Evolutionary conservation across 2,113 vertebrate genomes (phyloP), one percentile per base, ranked within the genome.

Genomic region (Aegotheles bennettii): DNA sequence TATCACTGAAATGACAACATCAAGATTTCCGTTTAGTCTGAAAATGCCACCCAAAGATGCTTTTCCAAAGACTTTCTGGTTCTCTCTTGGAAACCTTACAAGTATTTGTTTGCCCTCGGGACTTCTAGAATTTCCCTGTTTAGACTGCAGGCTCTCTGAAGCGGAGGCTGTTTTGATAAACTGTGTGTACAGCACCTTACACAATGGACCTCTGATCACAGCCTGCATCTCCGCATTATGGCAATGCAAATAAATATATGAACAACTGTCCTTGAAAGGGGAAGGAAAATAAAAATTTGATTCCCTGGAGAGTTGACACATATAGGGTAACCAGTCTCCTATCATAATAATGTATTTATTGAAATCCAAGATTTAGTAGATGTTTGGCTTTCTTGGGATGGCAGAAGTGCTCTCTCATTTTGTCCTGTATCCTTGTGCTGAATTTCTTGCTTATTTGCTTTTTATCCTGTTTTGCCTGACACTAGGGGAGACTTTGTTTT

Each of bases 41-140:
- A 83, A n/a, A 95, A 92, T 90, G 79, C 75, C 82, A 95, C 93
- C 93, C 74, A 84, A 91, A 88, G 67, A 93, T 88, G 31, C 68
- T 95, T 95, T 93, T 90, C 90, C 71, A 92, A 84, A 95, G 87
- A 36, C 43, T 88, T 91, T 93, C 56, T 95, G 35, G 31, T 90
- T 83, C 79, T 93, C 23, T 92, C 51, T 86, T 95, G 92, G 79
- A 97, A 95, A 47, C 28, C 43, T 95, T 86, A 74, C 71, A 83
- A 74, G 85, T 54, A 54, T 88, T 93, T 97, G 81, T 93, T 97
- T 95, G 75, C 96, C 68, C 90, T 80, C 0, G 51, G 90, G 96
- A 84, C 89, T 87, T 91, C 87, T 87, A 97, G 96, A 97, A 97
- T 96, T 97, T 96, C 96, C 95, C 88, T 96, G 95, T 97, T 97